Percentiles rank a stretch among this genome's conserved stretches.
Evolutionary conservation across 2,888 invertebrate species (phyloP).

Genomic region (Lasioglossum lativentre): DNA sequence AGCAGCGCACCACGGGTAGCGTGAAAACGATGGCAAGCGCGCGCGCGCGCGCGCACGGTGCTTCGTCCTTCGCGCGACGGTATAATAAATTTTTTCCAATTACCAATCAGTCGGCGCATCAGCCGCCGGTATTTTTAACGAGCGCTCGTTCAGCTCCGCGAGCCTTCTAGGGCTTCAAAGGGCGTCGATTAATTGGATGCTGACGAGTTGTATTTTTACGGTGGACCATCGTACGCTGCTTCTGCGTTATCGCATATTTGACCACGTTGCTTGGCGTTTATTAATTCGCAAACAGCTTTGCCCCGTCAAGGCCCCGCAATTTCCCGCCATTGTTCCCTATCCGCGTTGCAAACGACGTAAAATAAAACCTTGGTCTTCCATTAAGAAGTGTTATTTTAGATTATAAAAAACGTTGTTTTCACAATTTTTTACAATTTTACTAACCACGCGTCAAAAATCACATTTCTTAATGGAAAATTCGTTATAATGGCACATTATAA

Average conservation of each 20-base stretch:
- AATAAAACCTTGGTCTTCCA: too few relatives aligned
- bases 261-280: background rate
- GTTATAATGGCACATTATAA: too few relatives aligned
- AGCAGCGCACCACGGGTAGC: background rate
- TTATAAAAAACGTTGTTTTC: too few relatives aligned
- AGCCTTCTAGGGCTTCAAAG: constrained; percentile 3
- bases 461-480: too few relatives aligned
- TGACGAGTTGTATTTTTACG: constrained; percentile 10
- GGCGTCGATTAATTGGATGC: constrained; percentile 33
- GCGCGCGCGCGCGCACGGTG: background rate
- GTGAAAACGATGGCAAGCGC: background rate
- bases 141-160: background rate
- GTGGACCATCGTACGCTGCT: background rate
- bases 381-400: too few relatives aligned
- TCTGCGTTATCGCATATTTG: background rate
- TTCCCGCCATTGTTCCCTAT: background rate
- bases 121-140: constrained; percentile 7
- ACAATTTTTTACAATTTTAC: too few relatives aligned
- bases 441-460: too few relatives aligned
- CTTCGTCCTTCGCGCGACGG: background rate
- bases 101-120: constrained; percentile 12
- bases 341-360: too few relatives aligned
- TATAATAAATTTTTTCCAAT: constrained; percentile 23
- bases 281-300: background rate
- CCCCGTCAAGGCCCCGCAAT: background rate